A percentile compares a stretch with the other conserved stretches of the same genome.
These are phyloP conservation scores for Menidia beryllina DNA, from an alignment of 2,113 vertebrate species.

Conservation along the genomic window DNA sequence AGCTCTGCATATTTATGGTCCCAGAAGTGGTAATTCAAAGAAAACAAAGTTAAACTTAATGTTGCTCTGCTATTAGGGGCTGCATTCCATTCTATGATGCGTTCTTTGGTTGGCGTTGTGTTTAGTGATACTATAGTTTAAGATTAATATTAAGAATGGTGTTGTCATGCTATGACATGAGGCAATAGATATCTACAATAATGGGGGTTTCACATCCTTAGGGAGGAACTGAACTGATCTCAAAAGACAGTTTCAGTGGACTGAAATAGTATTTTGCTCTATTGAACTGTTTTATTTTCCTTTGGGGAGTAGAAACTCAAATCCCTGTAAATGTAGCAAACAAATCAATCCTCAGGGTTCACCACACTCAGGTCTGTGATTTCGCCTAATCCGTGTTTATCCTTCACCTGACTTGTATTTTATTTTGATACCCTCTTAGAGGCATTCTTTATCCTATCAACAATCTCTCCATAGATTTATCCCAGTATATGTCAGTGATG, in stretches of 20 bases:
- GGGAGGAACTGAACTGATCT: constrained; percentile 47
- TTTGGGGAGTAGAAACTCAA: constrained; percentile 50
- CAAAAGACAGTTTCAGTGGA: constrained; percentile 48
- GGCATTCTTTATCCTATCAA: constrained; percentile 24
- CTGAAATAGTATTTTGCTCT: constrained; percentile 62
- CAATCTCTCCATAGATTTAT: constrained; percentile 9
- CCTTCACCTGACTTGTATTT: constrained; percentile 38
- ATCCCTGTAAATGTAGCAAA: constrained; percentile 64
- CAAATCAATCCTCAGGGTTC: constrained; percentile 60
- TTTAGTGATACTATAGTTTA: constrained; percentile 33
- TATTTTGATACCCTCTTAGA: constrained; percentile 38
- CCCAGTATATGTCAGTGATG: constrained; percentile 16
- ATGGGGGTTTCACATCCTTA: constrained; percentile 46
- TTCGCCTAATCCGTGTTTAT: constrained; percentile 53
- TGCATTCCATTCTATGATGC: not conserved
- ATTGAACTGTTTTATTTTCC: constrained; percentile 73
- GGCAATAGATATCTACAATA: constrained; percentile 44
- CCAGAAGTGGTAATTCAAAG: not conserved
- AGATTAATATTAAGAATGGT: constrained; percentile 10
- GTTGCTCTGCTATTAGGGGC: constrained; percentile 2
- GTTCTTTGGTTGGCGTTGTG: constrained; percentile 17
- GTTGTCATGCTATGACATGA: constrained; percentile 32
- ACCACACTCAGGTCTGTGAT: constrained; percentile 22
- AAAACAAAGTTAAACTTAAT: not conserved
- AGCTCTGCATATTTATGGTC: not conserved